Evolutionary conservation across 2,888 invertebrate species (phyloP).

Genomic region (Polietes domitor): DNA sequence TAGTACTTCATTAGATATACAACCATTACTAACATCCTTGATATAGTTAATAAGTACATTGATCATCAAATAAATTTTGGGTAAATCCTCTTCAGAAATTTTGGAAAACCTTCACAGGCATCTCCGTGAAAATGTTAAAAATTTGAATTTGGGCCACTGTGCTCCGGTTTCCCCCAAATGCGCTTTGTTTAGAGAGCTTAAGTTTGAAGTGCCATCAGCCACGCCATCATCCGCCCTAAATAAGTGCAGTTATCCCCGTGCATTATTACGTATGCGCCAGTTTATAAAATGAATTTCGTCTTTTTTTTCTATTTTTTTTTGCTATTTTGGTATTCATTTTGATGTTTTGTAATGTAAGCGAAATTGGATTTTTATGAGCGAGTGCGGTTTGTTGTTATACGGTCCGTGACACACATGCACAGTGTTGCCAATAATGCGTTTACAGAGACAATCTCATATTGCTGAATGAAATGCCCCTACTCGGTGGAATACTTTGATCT

Average conservation of each 20-base stretch:
- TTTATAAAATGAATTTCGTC: background rate
- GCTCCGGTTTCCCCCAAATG: background rate
- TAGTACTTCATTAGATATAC: no score
- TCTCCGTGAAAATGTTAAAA: no score
- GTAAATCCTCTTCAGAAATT: no score
- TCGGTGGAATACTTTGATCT: no score
- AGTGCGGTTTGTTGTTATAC: background rate
- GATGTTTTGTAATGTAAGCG: background rate
- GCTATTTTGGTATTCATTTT: background rate
- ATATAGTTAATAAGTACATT: no score
- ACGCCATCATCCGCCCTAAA: slow-evolving; percentile 10
- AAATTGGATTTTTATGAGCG: slow-evolving; percentile 4
- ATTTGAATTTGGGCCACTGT: background rate
- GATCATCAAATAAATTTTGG: no score
- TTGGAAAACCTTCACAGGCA: no score
- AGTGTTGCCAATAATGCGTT: background rate
- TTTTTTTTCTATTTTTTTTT: background rate
- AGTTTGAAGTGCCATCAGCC: slow-evolving; percentile 16
- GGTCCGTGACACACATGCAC: background rate
- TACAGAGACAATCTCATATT: no score
- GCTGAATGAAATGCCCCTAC: no score
- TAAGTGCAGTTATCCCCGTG: background rate
- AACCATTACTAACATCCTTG: no score
- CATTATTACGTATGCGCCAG: slow-evolving; percentile 10
- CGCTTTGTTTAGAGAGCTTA: background rate